Conservation (phyloP, 2,797 vertebrate species). For the Columba guinea region DNA sequence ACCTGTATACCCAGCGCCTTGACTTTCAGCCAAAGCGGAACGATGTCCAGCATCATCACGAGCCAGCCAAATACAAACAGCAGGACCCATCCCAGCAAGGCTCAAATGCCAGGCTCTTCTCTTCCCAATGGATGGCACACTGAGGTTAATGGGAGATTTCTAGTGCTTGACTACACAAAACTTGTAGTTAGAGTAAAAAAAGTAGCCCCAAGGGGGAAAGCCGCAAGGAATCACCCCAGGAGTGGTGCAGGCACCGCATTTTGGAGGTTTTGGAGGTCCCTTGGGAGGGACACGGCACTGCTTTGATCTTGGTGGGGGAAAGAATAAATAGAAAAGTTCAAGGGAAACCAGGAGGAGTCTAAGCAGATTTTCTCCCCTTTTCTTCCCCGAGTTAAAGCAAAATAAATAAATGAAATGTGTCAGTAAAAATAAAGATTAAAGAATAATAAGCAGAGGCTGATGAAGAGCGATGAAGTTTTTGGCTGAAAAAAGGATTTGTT, state of each 20-base stretch:
- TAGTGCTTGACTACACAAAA: neutral
- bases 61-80: neutral
- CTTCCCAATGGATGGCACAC: neutral
- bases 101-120: neutral
- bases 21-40: neutral
- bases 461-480: neutral
- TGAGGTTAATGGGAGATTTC: neutral
- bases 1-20: neutral
- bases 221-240: accelerated
- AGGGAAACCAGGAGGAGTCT: neutral
- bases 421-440: neutral
- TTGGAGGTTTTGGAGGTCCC: neutral
- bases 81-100: neutral
- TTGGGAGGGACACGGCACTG: neutral
- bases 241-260: accelerated
- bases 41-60: neutral
- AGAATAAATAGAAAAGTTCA: neutral
- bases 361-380: neutral
- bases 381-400: neutral
- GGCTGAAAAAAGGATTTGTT: slow-evolving; percentile 15
- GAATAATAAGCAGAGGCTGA: neutral
- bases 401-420: neutral
- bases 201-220: neutral
- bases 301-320: neutral
- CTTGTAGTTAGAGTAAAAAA: neutral